Evolutionary conservation across 2,888 invertebrate species (phyloP).

Genomic region (Theretra japonica): DNA sequence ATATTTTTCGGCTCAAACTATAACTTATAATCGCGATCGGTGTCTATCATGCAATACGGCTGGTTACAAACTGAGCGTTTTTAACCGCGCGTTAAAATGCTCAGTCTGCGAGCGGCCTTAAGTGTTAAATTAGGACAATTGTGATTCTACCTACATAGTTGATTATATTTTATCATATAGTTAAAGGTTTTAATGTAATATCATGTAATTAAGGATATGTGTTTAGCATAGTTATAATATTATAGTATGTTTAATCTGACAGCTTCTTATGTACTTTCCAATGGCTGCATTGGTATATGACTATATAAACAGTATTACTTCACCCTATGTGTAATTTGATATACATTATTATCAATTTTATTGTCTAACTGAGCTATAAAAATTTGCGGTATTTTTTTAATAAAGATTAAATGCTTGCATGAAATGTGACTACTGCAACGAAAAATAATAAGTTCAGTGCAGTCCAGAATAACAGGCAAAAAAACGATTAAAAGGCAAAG

Average conservation of each 20-base stretch:
- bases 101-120: constrained; percentile 37
- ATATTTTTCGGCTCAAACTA: constrained; percentile 48
- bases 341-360: too few species aligned
- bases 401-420: too few species aligned
- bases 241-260: constrained; percentile 52
- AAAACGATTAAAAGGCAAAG: too few species aligned
- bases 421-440: too few species aligned
- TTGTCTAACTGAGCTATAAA: too few species aligned
- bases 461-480: too few species aligned
- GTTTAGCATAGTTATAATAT: constrained; percentile 75
- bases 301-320: too few species aligned
- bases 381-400: too few species aligned
- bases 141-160: constrained; percentile 83
- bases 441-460: too few species aligned
- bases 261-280: not conserved
- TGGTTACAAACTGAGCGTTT: constrained; percentile 31
- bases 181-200: constrained; percentile 75
- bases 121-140: constrained; percentile 80
- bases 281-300: not conserved
- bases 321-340: too few species aligned
- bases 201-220: constrained; percentile 74
- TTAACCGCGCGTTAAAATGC: constrained; percentile 10
- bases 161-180: constrained; percentile 78
- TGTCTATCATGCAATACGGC: constrained; percentile 76
- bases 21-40: constrained; percentile 59